Base-by-base conservation (phyloP, 2,113 vertebrate genomes). In the Rhinopomastus cyanomelas region DNA sequence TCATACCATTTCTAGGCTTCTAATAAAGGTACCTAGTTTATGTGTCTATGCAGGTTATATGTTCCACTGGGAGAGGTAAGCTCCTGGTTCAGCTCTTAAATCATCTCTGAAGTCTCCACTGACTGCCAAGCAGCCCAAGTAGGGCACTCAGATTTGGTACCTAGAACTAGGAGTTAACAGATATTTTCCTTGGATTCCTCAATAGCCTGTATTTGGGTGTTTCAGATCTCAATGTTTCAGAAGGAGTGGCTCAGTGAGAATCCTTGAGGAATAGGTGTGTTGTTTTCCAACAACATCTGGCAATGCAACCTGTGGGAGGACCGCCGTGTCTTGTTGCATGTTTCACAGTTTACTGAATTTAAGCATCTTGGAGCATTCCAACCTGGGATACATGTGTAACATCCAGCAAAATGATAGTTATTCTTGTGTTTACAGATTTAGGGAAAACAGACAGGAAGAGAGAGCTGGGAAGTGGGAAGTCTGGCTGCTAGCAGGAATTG, bases 11-110 rank as follows among this genome's bases (percentile, higher is more conserved):
- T 90, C 90, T 46, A 75, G 44, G 27, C 49, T 88, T 67, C 61
- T 85, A 86, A 86, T 72, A 85, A 78, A 81, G 57, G 49, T 36
- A 52, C 44, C 8, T 91, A 49, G 55, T 86, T 86, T 84, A 88
- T 67, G 36, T 87, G 7, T 21, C 80, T 61, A 37, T 66, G 7
- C 49, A 75, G 22, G 19, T 64, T 88, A 67, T 42, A 8, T 72
- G 16, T 65, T 84, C 89, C 49, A n/a, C 3, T 3, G 39, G 23
- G 77, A 93, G 61, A 39, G 16, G 46, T 53, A 76, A 90, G 68
- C 44, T 74, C 34, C n/a, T 66, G n/a, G 12, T 85, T 82, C 57
- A 89, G 30, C 53, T 81, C 59, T 61, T 89, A 80, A 87, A 82
- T 76, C 0, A 8, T 34, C n/a, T 77, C 65, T 65, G 34, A 71